Conservation (phyloP, 2,113 vertebrate genomes). For the Potamarius usumacintae region DNA sequence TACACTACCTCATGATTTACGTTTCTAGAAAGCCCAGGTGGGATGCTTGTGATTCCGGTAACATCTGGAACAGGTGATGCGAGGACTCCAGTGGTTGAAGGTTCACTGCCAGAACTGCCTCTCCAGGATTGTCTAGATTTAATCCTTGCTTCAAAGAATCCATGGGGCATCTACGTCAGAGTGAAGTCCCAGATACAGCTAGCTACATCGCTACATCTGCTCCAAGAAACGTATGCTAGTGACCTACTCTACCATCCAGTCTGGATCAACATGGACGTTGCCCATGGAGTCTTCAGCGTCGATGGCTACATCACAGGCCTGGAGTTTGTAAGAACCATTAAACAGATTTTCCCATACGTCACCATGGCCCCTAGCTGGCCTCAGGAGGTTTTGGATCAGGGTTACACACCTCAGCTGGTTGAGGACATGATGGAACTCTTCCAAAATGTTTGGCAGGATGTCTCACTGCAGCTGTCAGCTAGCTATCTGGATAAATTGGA, state of each 20-base stretch:
- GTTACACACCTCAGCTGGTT: slow-evolving; percentile 64
- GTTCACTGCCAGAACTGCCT: slow-evolving; percentile 42
- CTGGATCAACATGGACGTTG: slow-evolving; percentile 75
- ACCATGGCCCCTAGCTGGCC: slow-evolving; percentile 74
- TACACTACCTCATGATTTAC: not conserved
- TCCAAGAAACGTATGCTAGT: slow-evolving; percentile 59
- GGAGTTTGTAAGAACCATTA: slow-evolving; percentile 67
- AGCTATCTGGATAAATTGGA: slow-evolving; percentile 37
- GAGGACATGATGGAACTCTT: slow-evolving; percentile 69
- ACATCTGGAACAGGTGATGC: slow-evolving; percentile 44
- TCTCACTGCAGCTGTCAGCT: slow-evolving; percentile 73
- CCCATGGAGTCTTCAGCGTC: slow-evolving; percentile 56
- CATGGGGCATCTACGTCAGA: slow-evolving; percentile 72
- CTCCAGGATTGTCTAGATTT: slow-evolving; percentile 66
- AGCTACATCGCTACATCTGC: slow-evolving; percentile 61
- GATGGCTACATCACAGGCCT: slow-evolving; percentile 62
- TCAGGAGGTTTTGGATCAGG: slow-evolving; percentile 53
- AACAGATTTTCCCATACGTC: slow-evolving; percentile 70
- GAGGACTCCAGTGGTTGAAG: slow-evolving; percentile 58
- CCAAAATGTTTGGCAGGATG: slow-evolving; percentile 66
- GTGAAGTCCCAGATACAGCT: slow-evolving; percentile 66
- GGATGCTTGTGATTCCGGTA: slow-evolving; percentile 74
- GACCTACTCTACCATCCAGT: slow-evolving; percentile 69
- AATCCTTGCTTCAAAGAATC: slow-evolving; percentile 48
- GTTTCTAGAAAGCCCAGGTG: slow-evolving; percentile 65